phyloP scores from a whole-genome alignment of 1,140 invertebrate species.

The Melitaea cinxia region DNA sequence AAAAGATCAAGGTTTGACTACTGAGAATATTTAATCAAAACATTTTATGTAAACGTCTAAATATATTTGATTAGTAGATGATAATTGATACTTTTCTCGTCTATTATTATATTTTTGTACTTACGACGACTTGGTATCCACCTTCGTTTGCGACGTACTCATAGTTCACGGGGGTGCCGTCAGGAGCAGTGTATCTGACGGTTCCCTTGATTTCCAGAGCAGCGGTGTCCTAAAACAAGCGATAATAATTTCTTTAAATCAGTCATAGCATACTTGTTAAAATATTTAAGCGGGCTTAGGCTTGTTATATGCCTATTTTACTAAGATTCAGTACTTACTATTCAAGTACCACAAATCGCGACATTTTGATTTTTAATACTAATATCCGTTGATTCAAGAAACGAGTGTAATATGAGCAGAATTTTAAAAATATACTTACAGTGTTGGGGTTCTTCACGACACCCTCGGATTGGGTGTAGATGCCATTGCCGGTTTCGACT shows the following conservation, averaged over 20 bases:
- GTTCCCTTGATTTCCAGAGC: conserved; percentile 74
- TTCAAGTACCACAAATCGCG: too few relatives aligned
- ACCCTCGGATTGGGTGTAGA: conserved; percentile 81
- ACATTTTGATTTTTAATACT: not conserved
- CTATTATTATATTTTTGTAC: not conserved
- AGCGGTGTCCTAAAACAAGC: conserved; percentile 41
- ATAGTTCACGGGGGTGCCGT: conserved; percentile 71
- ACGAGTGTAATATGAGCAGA: not conserved
- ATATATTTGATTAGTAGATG: too few relatives aligned
- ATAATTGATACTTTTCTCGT: too few relatives aligned
- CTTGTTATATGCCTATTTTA: not conserved
- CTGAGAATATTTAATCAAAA: too few relatives aligned
- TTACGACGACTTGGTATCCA: conserved; percentile 81
- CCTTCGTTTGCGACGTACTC: conserved; percentile 83
- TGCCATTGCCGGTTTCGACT: conserved; percentile 82
- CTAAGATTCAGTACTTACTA: too few relatives aligned
- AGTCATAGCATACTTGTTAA: not conserved
- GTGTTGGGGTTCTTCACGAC: conserved; percentile 73
- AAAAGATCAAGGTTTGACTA: conserved; percentile 42
- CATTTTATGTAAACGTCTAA: too few relatives aligned
- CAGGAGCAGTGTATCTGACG: conserved; percentile 82
- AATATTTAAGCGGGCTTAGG: not conserved
- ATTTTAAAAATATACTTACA: conserved; percentile 43
- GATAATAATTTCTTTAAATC: conserved; percentile 11
- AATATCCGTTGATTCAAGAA: not conserved